These are phyloP conservation scores for Argyresthia albistria DNA, from an alignment of 2,888 invertebrate genomes.

Conservation along the genomic window DNA sequence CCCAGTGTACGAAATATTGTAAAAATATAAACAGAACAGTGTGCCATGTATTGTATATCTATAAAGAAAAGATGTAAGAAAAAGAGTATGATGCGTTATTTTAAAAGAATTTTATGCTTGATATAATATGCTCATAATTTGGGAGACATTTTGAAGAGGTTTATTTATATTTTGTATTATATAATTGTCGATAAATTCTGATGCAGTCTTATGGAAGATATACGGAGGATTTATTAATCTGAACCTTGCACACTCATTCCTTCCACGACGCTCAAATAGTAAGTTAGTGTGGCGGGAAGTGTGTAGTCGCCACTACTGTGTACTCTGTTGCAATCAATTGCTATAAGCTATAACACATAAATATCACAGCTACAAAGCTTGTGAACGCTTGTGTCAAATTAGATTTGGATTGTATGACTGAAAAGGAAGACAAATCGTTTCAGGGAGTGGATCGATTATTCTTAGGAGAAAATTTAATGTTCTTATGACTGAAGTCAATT, in stretches of 20 bases:
- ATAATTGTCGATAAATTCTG: conserved; percentile 45
- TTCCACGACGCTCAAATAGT: conserved; percentile 78
- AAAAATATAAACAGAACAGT: conserved; percentile 56
- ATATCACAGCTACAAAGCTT: not conserved
- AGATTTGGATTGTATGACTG: no score
- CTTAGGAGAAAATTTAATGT: no score
- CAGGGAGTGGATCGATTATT: no score
- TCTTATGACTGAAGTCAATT: no score
- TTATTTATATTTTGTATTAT: conserved; percentile 62
- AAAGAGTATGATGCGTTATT: conserved; percentile 53
- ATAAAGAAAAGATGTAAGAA: conserved; percentile 31
- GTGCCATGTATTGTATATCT: conserved; percentile 61
- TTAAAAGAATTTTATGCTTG: conserved; percentile 65
- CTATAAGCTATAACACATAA: no score
- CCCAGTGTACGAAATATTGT: conserved; percentile 48
- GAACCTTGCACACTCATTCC: conserved; percentile 74
- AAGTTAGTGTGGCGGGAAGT: conserved; percentile 21
- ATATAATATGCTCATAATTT: conserved; percentile 66
- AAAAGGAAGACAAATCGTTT: no score
- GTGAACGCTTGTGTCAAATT: not conserved
- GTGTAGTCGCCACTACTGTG: not conserved
- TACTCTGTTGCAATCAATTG: not conserved
- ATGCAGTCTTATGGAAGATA: conserved; percentile 38
- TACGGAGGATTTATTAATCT: conserved; percentile 21
- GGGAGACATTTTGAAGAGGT: conserved; percentile 65